Conservation (phyloP, 1,140 invertebrate species). For the Stenopsyche tienmushanensis region DNA sequence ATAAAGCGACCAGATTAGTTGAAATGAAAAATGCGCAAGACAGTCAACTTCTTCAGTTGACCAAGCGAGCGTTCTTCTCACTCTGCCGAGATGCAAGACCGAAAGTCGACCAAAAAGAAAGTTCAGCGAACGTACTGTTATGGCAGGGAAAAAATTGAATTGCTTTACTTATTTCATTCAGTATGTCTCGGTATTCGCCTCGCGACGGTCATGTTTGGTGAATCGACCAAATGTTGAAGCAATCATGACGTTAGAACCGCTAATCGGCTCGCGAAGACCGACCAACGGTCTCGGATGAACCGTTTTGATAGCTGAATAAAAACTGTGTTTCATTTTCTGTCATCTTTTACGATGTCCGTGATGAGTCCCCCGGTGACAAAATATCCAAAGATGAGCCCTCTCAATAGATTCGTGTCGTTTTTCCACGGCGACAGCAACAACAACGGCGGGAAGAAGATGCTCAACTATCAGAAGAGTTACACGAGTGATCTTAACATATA, state of each 20-base stretch:
- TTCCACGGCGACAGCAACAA: slow-evolving; percentile 37
- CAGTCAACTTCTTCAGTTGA: too few relatives aligned
- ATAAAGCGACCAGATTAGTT: too few relatives aligned
- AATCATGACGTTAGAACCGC: too few relatives aligned
- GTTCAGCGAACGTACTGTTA: slow-evolving; percentile 34
- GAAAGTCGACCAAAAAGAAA: slow-evolving; percentile 37
- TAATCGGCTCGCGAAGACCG: too few relatives aligned
- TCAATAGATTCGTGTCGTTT: slow-evolving; percentile 37
- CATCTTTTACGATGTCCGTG: background rate
- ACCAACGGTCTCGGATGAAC: too few relatives aligned
- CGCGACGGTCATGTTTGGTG: slow-evolving; percentile 14
- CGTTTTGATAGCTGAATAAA: too few relatives aligned
- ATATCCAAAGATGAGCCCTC: slow-evolving; percentile 31
- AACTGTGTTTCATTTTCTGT: too few relatives aligned
- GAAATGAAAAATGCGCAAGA: too few relatives aligned
- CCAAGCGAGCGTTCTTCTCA: too few relatives aligned
- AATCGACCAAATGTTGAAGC: background rate
- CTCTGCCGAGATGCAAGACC: too few relatives aligned
- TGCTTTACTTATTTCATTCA: slow-evolving; percentile 29
- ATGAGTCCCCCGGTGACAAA: background rate
- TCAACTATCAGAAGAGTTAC: slow-evolving; percentile 34
- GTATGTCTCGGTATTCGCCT: slow-evolving; percentile 8
- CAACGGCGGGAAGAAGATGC: slow-evolving; percentile 30
- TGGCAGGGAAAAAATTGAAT: slow-evolving; percentile 32
- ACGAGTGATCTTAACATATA: slow-evolving; percentile 41